Evolutionary conservation across 2,113 vertebrate genomes (phyloP).

Genomic region (Triplophysa rosa): DNA sequence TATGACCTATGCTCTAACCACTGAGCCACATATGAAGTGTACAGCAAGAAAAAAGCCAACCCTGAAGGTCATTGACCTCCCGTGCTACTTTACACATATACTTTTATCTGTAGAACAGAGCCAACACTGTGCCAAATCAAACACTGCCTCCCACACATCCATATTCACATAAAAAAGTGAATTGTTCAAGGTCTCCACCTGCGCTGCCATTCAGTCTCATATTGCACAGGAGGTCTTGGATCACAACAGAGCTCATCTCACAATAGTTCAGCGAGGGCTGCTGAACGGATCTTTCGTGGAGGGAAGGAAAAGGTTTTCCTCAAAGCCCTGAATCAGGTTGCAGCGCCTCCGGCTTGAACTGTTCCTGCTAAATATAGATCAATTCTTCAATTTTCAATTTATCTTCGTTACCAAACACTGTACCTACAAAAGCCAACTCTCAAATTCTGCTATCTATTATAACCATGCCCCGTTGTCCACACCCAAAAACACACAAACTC

Average conservation of each 20-base stretch:
- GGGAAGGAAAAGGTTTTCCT: constrained; percentile 12
- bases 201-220: constrained; percentile 35
- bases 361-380: constrained; percentile 37
- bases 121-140: constrained; percentile 40
- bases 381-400: constrained; percentile 37
- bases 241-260: constrained; percentile 23
- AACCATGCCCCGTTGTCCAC: constrained; percentile 3
- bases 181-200: constrained; percentile 45
- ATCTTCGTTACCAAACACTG: constrained; percentile 23
- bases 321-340: constrained; percentile 32
- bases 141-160: constrained; percentile 12
- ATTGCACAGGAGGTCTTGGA: constrained; percentile 36
- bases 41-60: constrained; percentile 3
- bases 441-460: constrained; percentile 27
- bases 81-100: constrained; percentile 20
- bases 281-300: constrained; percentile 18
- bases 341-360: constrained; percentile 38
- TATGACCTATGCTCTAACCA: too few relatives aligned
- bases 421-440: constrained; percentile 33
- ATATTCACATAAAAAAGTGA: not conserved
- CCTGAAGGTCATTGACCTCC: constrained; percentile 3
- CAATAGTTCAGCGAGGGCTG: constrained; percentile 21
- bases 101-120: constrained; percentile 39
- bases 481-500: constrained; percentile 32
- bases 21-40: not conserved